Evolutionary conservation across 2,888 invertebrate species (phyloP).

Genomic region (Macropis europaea): DNA sequence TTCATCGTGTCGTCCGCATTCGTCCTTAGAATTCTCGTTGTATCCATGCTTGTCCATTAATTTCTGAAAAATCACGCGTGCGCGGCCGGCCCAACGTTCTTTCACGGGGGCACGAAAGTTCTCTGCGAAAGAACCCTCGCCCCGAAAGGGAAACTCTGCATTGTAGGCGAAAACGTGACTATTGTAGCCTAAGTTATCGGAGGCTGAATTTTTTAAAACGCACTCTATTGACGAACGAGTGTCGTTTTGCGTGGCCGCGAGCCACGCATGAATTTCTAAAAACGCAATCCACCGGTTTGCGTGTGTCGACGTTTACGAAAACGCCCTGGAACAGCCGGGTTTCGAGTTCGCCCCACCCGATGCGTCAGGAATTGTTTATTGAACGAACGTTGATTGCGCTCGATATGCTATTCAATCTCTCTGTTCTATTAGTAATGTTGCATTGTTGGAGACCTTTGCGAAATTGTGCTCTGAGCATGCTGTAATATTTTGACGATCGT

Average conservation of each 20-base stretch:
- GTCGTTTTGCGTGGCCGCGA: neutral
- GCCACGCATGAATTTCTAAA: constrained; percentile 71
- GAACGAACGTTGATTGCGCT: constrained; percentile 7
- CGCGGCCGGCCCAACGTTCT: too few species aligned
- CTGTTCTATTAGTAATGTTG: constrained; percentile 22
- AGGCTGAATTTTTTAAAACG: constrained; percentile 21
- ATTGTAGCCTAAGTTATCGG: neutral
- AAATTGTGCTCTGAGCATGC: too few species aligned
- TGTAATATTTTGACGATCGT: too few species aligned
- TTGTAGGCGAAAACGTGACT: too few species aligned
- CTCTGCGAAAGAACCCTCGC: too few species aligned
- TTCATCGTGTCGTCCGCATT: constrained; percentile 71
- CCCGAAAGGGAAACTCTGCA: too few species aligned
- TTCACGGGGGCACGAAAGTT: too few species aligned
- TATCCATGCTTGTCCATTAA: constrained; percentile 45
- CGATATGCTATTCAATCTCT: neutral
- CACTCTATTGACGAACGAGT: neutral
- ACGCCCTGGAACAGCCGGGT: neutral
- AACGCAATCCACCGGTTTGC: constrained; percentile 63
- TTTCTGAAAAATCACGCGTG: constrained; percentile 55
- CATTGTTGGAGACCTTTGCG: neutral
- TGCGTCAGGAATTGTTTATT: too few species aligned
- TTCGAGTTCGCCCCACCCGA: neutral
- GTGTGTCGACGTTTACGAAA: constrained; percentile 27
- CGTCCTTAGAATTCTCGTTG: constrained; percentile 65